Evolutionary conservation across 2,113 vertebrate genomes (phyloP), one percentile per base, ranked within the genome.

Genomic region (Nycticorax nycticorax): DNA sequence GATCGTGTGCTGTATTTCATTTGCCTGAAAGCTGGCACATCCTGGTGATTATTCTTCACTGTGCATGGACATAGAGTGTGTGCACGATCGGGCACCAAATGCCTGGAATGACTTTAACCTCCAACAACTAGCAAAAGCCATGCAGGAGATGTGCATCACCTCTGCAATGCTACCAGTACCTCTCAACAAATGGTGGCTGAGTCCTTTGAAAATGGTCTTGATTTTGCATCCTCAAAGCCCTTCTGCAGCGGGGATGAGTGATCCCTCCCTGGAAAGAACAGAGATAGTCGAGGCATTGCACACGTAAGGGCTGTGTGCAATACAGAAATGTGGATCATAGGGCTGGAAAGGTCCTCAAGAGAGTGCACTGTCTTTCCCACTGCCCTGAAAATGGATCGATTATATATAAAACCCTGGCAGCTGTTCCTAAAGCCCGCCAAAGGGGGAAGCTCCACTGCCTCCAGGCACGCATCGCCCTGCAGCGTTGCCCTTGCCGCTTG

Each of bases 221-320:
- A 33, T 60, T 92, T 93, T 50, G 7, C 16, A n/a, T 53, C 53
- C 75, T 85, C 8, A 0, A 24, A 57, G 56, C 6, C 26, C 3
- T 78, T 67, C 16, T 82, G 52, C 20, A 28, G 18, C 24, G 16
- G 30, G 22, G 43, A 72, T 32, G 30, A 41, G 9, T n/a, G 47
- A 47, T 50, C 3, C 15, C 5, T 33, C 10, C 20, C 13, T 62
- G 32, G 47, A 53, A 78, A 45, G 55, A 67, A 30, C 4, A 66
- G 14, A 63, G 9, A 6, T 62, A 39, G 33, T 79, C 0, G 0
- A 60, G 45, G 16, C 3, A 3, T 16, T 18, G 19, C 12, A n/a
- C 28, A 2, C 1, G 3, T 22, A 41, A 37, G 18, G 50, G 50
- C 30, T 47, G 8, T 13, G 24, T 84, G 59, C 0, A 4, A n/a